Percentiles rank a stretch among this genome's conserved stretches.
phyloP scores from a whole-genome alignment of 2,888 invertebrate genomes.

The Acronicta psi region DNA sequence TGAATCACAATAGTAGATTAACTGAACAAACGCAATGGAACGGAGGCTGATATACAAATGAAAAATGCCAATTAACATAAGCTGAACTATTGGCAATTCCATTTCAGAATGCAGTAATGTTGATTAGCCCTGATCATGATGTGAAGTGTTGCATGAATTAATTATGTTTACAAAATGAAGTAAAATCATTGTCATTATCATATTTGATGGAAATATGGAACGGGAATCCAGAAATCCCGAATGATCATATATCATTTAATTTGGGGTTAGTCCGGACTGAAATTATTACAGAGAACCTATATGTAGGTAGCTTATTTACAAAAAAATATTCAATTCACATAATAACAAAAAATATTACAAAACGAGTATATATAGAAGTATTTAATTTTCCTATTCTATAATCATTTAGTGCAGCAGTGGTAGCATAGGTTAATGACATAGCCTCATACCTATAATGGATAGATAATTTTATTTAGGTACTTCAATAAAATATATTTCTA shows the following conservation, averaged over 20 bases:
- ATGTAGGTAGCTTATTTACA: too few species aligned
- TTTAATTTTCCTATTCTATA: too few species aligned
- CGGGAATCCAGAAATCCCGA: neutral
- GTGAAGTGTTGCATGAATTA: slow-evolving; percentile 42
- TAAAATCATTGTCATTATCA: slow-evolving; percentile 46
- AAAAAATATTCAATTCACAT: too few species aligned
- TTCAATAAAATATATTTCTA: neutral
- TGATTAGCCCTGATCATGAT: slow-evolving; percentile 46
- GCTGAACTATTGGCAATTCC: slow-evolving; percentile 25
- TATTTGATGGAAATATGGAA: slow-evolving; percentile 29
- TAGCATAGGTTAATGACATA: neutral
- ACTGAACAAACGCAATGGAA: slow-evolving; percentile 19
- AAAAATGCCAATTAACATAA: slow-evolving; percentile 33
- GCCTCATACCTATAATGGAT: neutral
- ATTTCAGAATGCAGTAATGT: slow-evolving; percentile 27
- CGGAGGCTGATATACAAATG: slow-evolving; percentile 16
- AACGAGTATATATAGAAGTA: too few species aligned
- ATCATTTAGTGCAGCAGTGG: too few species aligned
- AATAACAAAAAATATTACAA: too few species aligned
- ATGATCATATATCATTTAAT: too few species aligned
- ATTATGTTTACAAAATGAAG: slow-evolving; percentile 38
- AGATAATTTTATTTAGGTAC: neutral
- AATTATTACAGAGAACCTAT: too few species aligned
- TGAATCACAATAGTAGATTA: slow-evolving; percentile 20
- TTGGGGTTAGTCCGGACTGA: too few species aligned